phyloP scores from a whole-genome alignment of 2,888 invertebrate species.

The Pristionchus exspectatus region DNA sequence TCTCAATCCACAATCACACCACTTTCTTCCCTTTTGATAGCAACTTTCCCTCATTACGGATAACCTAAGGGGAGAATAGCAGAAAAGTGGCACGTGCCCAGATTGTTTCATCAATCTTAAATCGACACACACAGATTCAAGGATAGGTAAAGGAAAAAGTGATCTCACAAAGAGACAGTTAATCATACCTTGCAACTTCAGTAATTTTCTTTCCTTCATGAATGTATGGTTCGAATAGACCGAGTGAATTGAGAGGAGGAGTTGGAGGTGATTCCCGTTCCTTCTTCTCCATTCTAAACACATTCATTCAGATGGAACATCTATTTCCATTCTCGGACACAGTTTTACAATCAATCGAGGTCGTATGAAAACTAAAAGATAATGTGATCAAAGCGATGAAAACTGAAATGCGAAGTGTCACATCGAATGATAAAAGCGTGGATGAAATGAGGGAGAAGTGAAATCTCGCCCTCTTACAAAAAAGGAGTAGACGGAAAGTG shows the following conservation, averaged over 20 bases:
- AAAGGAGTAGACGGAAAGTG: slow-evolving; percentile 38
- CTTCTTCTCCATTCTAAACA: slow-evolving; percentile 9
- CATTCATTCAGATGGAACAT: neutral
- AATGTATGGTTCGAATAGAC: slow-evolving; percentile 67
- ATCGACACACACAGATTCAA: too few species aligned
- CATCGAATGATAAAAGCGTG: slow-evolving; percentile 47
- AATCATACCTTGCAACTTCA: slow-evolving; percentile 64
- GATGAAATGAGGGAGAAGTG: slow-evolving; percentile 30
- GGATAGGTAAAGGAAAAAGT: neutral
- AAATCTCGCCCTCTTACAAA: slow-evolving; percentile 47
- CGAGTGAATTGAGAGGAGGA: slow-evolving; percentile 63
- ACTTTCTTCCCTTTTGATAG: neutral
- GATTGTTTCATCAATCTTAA: neutral
- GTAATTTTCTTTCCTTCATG: slow-evolving; percentile 70
- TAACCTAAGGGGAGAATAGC: neutral
- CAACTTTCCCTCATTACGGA: neutral
- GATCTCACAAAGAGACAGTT: neutral
- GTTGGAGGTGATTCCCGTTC: slow-evolving; percentile 52
- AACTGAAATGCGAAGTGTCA: slow-evolving; percentile 48
- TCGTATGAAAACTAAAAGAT: neutral
- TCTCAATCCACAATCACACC: slow-evolving; percentile 40
- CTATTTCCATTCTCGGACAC: neutral
- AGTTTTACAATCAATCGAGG: neutral
- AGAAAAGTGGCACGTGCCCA: neutral
- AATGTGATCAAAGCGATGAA: slow-evolving; percentile 50